Base-by-base conservation (phyloP, 2,113 vertebrate species). In the Lutjanus erythropterus region DNA sequence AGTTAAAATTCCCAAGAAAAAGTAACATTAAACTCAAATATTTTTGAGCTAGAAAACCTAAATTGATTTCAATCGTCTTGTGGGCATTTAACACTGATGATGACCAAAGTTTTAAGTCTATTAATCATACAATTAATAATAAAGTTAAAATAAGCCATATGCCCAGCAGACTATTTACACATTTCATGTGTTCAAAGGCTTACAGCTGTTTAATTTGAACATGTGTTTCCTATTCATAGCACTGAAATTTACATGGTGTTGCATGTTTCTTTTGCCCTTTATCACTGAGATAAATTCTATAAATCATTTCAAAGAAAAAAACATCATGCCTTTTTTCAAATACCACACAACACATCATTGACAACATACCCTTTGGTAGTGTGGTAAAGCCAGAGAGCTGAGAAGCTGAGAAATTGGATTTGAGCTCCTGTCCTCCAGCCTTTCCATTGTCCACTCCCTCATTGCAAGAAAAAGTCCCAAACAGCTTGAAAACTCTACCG, bases 321-420 rank as follows among this genome's bases (percentile, higher is more conserved):
- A 47, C 39, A 64, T 23, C 65, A 31, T 53, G 41, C 2, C 15
- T 23, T 41, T 19, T 37, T 25, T 58, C 4, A 73, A 68, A 37
- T 56, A 68, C 29, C 0, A 9, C 14, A 74, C 25, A 82, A 25
- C 5, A 62, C 31, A 23, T 21, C 23, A 47, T 72, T 71, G 80
- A 35, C 27, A 76, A 89, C 95, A 49, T 95, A 96, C 95, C 94
- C 94, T 90, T 81, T 95, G 93, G 72, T 94, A 94, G 85, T 94
- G 94, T 65, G 95, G 95, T 74, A 93, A 75, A 78, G 94, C 94
- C 87, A 95, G 68, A 29, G 94, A 95, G 71, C 89, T 93, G 71
- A 96, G 91, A 49, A 96, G 94, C 61, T 95, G 93, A 90, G 94
- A 88, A 65, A 95, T 89, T 6, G 94, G 92, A 75, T 93, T 84